These are phyloP conservation scores for Balaeniceps rex DNA, from an alignment of 2,113 vertebrate genomes.

Conservation along the genomic window DNA sequence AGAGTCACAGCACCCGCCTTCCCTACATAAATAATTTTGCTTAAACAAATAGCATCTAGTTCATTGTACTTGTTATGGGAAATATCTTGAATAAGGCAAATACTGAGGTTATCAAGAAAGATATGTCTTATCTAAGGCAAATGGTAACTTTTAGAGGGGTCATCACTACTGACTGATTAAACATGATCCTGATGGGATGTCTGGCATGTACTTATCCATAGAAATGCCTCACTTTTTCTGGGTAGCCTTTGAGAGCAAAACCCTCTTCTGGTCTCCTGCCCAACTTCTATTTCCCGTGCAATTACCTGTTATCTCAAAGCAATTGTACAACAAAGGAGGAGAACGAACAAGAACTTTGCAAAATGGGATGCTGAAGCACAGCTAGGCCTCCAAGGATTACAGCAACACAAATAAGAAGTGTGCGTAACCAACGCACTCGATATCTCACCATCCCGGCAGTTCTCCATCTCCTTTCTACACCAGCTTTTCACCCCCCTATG, in stretches of 20 bases:
- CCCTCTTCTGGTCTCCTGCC: neutral
- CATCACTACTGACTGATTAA: conserved; percentile 42
- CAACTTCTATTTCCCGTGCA: neutral
- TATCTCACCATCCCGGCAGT: neutral
- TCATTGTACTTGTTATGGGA: neutral
- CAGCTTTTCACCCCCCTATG: neutral
- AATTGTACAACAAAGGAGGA: neutral
- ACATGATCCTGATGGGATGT: neutral
- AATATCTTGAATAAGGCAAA: conserved; percentile 46
- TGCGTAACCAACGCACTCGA: fast-evolving
- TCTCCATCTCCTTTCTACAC: neutral
- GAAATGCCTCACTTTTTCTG: neutral
- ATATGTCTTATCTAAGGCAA: conserved; percentile 47
- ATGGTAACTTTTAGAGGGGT: conserved; percentile 25
- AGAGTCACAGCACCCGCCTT: neutral
- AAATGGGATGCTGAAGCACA: neutral
- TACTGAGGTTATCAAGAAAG: conserved; percentile 55
- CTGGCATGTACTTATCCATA: conserved; percentile 7
- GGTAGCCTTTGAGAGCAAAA: neutral
- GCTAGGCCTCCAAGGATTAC: neutral
- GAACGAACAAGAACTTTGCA: neutral
- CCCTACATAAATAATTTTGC: conserved; percentile 13
- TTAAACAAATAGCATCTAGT: conserved; percentile 31
- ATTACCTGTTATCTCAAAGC: conserved; percentile 28
- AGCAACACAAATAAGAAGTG: neutral